These are phyloP conservation scores for Herpailurus yagouaroundi DNA, from an alignment of 2,113 vertebrate species.

Conservation along the genomic window DNA sequence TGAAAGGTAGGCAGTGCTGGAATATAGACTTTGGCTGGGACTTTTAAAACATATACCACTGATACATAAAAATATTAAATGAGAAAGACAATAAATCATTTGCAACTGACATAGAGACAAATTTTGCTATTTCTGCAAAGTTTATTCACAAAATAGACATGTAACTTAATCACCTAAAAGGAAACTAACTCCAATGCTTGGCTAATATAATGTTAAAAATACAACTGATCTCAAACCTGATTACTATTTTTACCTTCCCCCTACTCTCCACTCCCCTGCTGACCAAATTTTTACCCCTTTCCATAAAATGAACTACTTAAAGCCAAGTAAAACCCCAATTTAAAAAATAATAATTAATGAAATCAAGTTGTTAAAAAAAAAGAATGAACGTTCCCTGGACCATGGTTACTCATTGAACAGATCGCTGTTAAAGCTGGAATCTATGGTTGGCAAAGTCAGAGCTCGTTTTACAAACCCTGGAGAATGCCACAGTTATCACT, in stretches of 20 bases:
- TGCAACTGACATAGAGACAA: slow-evolving; percentile 64
- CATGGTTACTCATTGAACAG: slow-evolving; percentile 28
- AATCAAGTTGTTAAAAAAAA: slow-evolving; percentile 9
- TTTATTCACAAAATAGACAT: slow-evolving; percentile 66
- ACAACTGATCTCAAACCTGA: slow-evolving; percentile 53
- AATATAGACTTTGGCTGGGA: slow-evolving; percentile 52
- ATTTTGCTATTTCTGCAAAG: slow-evolving; percentile 72
- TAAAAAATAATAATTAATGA: slow-evolving; percentile 65
- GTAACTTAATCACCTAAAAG: slow-evolving; percentile 71
- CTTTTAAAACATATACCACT: slow-evolving; percentile 48
- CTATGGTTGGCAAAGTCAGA: slow-evolving; percentile 51
- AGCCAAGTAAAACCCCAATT: slow-evolving; percentile 66
- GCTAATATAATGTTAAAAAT: slow-evolving; percentile 68
- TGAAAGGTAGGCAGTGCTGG: slow-evolving; percentile 62
- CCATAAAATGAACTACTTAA: slow-evolving; percentile 49
- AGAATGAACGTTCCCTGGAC: slow-evolving; percentile 8
- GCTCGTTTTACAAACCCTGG: slow-evolving; percentile 62
- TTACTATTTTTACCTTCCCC: slow-evolving; percentile 53
- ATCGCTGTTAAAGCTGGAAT: slow-evolving; percentile 54
- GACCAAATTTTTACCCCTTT: slow-evolving; percentile 66
- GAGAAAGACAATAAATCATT: slow-evolving; percentile 66
- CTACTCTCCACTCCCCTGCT: neutral
- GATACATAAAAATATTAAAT: slow-evolving; percentile 61
- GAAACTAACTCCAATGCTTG: slow-evolving; percentile 52
- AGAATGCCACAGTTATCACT: slow-evolving; percentile 63